phyloP scores from a whole-genome alignment of 2,113 vertebrate genomes.

The Cyanoramphus novaezelandiae region DNA sequence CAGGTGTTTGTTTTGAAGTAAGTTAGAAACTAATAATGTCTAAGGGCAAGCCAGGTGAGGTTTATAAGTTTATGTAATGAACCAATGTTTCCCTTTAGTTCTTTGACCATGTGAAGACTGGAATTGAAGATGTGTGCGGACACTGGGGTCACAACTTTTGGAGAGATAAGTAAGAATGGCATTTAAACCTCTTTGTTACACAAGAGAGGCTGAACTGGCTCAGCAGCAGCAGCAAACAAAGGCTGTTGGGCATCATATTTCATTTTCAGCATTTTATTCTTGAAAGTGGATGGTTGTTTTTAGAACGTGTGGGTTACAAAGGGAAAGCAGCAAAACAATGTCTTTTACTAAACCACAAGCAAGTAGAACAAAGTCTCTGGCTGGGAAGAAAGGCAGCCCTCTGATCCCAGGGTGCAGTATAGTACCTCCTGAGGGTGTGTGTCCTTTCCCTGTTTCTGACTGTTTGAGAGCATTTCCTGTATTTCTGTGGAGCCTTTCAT shows the following conservation, averaged over 20 bases:
- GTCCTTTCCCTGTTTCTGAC: not conserved
- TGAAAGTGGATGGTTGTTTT: slow-evolving; percentile 1
- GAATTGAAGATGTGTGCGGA: slow-evolving; percentile 95
- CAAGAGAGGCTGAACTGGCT: not conserved
- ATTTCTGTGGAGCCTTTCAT: not conserved
- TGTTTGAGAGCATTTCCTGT: not conserved
- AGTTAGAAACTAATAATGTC: not conserved
- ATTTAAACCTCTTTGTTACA: not conserved
- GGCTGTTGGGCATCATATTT: not conserved
- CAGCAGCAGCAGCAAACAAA: not conserved
- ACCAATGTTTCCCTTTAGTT: slow-evolving; percentile 75
- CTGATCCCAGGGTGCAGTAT: not conserved
- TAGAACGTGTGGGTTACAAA: slow-evolving; percentile 25
- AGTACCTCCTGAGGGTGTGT: not conserved
- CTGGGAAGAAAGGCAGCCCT: not conserved
- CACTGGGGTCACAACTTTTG: slow-evolving; percentile 97
- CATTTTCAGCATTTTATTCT: slow-evolving; percentile 12
- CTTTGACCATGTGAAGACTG: slow-evolving; percentile 93
- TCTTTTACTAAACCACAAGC: slow-evolving; percentile 30
- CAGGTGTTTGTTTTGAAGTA: not conserved
- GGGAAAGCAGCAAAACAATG: not conserved
- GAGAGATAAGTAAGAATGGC: slow-evolving; percentile 92
- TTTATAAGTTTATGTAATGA: not conserved
- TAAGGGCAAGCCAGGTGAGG: not conserved
- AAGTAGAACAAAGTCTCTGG: not conserved